Conservation (phyloP, 2,113 vertebrate species). For the Axis porcinus region DNA sequence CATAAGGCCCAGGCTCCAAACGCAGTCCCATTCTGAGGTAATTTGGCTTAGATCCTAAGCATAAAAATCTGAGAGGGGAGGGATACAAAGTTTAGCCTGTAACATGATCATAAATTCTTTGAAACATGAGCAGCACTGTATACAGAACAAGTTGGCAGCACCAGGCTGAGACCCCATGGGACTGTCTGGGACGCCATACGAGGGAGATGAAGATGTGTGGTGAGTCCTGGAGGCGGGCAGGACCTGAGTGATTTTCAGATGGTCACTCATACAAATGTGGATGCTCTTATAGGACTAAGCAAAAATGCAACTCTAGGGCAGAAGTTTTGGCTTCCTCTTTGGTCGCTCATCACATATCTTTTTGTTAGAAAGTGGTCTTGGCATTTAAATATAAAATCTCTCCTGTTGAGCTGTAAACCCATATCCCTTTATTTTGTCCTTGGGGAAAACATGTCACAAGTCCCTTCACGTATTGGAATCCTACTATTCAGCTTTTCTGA, state of each 20-base stretch:
- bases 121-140: neutral
- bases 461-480: neutral
- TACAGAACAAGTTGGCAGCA: rapidly evolving
- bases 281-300: neutral
- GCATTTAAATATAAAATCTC: neutral
- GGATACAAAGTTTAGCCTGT: neutral
- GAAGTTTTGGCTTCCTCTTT: neutral
- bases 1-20: neutral
- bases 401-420: neutral
- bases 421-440: neutral
- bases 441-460: too few species aligned
- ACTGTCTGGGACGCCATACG: rapidly evolving
- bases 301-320: too few species aligned
- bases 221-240: neutral
- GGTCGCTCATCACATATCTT: neutral
- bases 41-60: neutral
- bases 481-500: neutral
- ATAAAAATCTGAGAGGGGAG: neutral
- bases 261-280: rapidly evolving
- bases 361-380: neutral
- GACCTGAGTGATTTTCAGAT: neutral
- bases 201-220: neutral
- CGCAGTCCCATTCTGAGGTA: neutral
- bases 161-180: neutral
- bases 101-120: neutral